Base-by-base conservation (phyloP, 1,140 invertebrate genomes). In the Holcopasites calliopsidis region DNA sequence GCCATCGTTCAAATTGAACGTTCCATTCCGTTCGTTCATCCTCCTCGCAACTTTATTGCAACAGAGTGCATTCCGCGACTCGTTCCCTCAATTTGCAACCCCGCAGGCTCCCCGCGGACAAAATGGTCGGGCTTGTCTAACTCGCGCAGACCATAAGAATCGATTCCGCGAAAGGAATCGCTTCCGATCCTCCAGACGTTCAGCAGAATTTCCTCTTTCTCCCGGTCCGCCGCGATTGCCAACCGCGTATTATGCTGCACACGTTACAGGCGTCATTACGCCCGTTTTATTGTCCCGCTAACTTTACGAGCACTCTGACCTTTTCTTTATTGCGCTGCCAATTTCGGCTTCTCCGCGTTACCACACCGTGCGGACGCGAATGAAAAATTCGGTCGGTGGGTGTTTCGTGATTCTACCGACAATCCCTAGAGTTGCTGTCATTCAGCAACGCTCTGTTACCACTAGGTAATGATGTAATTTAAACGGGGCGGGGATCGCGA, bases 291-390 rank as follows among this genome's bases (percentile, higher is more conserved):
- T 73, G 61, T 80, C 73, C 58, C 69, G 50, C 69, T 73, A 76
- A 77, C 66, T 86, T 86, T 83, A 86, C 71, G 76, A 78, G 21
- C 66, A 21, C 54, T 58, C 78, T 76, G 81, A 79, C 81, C 83
- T 83, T 86, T 86, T 62, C 44, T 66, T 82, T 66, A 52, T 16
- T 58, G 64, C 69, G 8, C 18, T 38, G 44, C 21, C 70, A 65
- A 65, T 81, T 79, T 69, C 16, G 65, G 26, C 31, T 33, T 38
- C 16, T 38, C 38, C 10, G 11, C 4, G 4, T 33, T 54, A 21
- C 13, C 3, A 47, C 44, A n/a, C n/a, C 16, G 44, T 47, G 44
- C 0, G 11, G 44, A 47, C 16, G 3, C 44, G 44, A 47, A 16
- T 18, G 16, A 47, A 47, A 47, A 47, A 47, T 47, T 47, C n/a